These are phyloP conservation scores for Perdix hodgsoniae DNA, from an alignment of 2,797 vertebrate species.

Conservation along the genomic window DNA sequence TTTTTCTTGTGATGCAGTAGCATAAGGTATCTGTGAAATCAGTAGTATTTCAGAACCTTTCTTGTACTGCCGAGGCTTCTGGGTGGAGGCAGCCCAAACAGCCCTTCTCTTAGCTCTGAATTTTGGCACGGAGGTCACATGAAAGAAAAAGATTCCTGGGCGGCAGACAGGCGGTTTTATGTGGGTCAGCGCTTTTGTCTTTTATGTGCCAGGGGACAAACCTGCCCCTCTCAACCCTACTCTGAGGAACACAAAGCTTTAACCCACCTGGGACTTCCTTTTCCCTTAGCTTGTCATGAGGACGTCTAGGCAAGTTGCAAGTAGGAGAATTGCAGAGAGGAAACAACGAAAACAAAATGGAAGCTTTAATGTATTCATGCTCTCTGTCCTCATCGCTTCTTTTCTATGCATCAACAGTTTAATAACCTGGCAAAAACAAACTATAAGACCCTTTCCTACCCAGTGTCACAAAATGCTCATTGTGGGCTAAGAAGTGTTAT, in stretches of 20 bases:
- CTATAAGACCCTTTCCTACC: background rate
- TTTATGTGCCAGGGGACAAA: background rate
- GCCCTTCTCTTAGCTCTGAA: background rate
- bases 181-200: background rate
- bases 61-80: background rate
- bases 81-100: slow-evolving; percentile 2
- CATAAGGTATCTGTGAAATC: background rate
- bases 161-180: background rate
- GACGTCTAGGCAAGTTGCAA: background rate
- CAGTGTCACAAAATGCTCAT: background rate
- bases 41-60: background rate
- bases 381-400: background rate
- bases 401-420: background rate
- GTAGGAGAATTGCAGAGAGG: background rate
- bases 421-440: slow-evolving; percentile 15
- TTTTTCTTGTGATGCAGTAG: background rate
- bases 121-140: background rate
- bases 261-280: background rate
- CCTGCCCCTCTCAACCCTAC: background rate
- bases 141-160: background rate
- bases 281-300: background rate
- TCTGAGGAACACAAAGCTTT: background rate
- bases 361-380: background rate
- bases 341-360: background rate
- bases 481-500: background rate